Percentiles rank a stretch among this genome's conserved stretches.
These are phyloP conservation scores for Acutogordius australiensis DNA, from an alignment of 2,888 invertebrate genomes.

Conservation along the genomic window DNA sequence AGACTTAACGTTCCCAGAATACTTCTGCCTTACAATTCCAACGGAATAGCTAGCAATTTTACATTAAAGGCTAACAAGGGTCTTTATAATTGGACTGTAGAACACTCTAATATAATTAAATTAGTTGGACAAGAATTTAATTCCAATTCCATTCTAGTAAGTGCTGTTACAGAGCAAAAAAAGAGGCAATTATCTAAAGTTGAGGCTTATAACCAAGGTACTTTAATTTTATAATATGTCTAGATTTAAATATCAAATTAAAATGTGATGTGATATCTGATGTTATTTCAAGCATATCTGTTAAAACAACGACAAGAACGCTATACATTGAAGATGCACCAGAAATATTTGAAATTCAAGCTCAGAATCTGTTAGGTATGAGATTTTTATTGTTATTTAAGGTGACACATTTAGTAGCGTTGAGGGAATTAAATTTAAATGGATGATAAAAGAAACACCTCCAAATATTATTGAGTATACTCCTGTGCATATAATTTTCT, in stretches of 20 bases:
- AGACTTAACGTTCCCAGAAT: conserved; percentile 2
- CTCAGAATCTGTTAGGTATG: background rate
- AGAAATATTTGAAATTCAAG: conserved; percentile 5
- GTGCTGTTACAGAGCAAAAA: background rate
- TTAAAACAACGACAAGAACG: conserved; percentile 1
- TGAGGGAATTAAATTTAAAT: background rate
- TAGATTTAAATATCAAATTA: background rate
- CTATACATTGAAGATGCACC: conserved; percentile 3
- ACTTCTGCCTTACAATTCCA: conserved; percentile 4
- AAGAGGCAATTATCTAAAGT: background rate
- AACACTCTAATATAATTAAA: no score
- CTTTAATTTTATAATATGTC: background rate
- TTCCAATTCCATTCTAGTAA: background rate
- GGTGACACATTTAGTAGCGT: background rate
- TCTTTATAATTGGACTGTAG: background rate
- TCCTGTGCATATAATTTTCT: background rate
- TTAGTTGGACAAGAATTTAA: no score
- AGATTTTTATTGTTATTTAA: background rate
- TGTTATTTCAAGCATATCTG: background rate
- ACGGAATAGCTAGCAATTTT: background rate
- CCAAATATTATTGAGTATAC: background rate
- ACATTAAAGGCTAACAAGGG: background rate
- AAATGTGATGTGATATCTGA: conserved; percentile 7
- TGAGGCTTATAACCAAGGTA: background rate
- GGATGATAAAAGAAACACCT: background rate